phyloP scores from a whole-genome alignment of 2,797 vertebrate genomes.

The Petrocephalus schoutedeni region DNA sequence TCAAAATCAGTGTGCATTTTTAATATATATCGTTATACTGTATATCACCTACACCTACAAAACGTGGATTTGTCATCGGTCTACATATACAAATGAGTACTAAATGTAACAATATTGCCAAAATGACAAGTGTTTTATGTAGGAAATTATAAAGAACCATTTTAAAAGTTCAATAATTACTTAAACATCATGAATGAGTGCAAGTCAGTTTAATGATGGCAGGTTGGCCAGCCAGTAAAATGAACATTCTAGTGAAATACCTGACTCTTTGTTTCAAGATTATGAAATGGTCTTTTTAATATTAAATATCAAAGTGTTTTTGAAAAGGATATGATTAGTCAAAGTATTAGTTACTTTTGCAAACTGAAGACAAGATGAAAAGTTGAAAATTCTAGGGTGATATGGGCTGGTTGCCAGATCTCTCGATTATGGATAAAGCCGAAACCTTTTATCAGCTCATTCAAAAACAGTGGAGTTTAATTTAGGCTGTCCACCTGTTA shows the following conservation, averaged over 20 bases:
- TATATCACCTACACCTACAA: not conserved
- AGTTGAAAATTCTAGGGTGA: not conserved
- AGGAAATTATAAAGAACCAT: not conserved
- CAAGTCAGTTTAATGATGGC: not conserved
- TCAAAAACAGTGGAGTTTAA: not conserved
- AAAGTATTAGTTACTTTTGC: constrained; percentile 5
- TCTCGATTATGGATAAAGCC: not conserved
- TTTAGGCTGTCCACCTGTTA: constrained; percentile 7
- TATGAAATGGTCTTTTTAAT: not conserved
- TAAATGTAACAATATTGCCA: not conserved
- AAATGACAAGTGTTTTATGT: not conserved
- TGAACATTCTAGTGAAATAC: not conserved
- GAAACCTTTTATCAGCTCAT: not conserved
- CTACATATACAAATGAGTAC: not conserved
- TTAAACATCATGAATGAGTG: not conserved
- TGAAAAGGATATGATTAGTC: not conserved
- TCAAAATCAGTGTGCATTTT: not conserved
- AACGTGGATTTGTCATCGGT: not conserved
- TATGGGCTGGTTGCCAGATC: not conserved
- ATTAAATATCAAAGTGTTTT: not conserved
- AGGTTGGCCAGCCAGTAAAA: not conserved
- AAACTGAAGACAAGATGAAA: not conserved
- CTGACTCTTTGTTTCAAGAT: not conserved
- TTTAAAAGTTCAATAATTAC: not conserved
- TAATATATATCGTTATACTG: not conserved